Evolutionary conservation across 2,797 vertebrate species (phyloP), one percentile per base, ranked within the genome.

Genomic region (Varecia variegata): DNA sequence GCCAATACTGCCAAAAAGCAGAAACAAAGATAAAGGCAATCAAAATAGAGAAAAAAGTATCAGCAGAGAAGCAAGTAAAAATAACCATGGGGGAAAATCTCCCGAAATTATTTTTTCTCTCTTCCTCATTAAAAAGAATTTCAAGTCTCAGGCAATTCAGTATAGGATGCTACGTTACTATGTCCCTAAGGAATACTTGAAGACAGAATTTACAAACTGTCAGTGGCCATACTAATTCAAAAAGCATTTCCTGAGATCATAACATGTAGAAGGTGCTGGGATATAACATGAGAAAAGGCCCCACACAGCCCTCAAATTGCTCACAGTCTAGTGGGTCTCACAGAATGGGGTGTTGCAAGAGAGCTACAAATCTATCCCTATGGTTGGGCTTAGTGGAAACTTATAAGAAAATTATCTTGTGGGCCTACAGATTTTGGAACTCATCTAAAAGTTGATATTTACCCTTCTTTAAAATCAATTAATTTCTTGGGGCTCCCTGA

Each of bases 21-120:
- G 85, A 89, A 74, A 96, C 74, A 54, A 94, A 86, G 60, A 80
- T 58, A 86, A 92, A 91, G 18, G 60, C 13, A 27, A 92, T 92
- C 30, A 79, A 90, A 95, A 77, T 30, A 71, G 70, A 81, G 60
- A 73, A 67, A 76, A 62, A 62, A 11, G 0, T 14, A 35, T 83
- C 85, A 84, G 71, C 8, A 60, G 52, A 85, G 35, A 68, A 70
- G 45, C 76, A 73, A 82, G 76, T 81, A 81, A 60, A 58, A 65
- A 43, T 43, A 83, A 89, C 23, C 38, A 52, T 2, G 5, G 40
- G 73, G 20, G 38, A 65, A 62, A 85, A n/a, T 15, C 70, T 89
- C 12, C 60, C 96, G 82, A 88, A 88, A 94, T 17, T 7, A 20
- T 25, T 91, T 94, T 56, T 89, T 47, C 20, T 92, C 85, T 77